Base-by-base conservation (phyloP, 2,888 invertebrate species). In the Ennomos fuscantarius region DNA sequence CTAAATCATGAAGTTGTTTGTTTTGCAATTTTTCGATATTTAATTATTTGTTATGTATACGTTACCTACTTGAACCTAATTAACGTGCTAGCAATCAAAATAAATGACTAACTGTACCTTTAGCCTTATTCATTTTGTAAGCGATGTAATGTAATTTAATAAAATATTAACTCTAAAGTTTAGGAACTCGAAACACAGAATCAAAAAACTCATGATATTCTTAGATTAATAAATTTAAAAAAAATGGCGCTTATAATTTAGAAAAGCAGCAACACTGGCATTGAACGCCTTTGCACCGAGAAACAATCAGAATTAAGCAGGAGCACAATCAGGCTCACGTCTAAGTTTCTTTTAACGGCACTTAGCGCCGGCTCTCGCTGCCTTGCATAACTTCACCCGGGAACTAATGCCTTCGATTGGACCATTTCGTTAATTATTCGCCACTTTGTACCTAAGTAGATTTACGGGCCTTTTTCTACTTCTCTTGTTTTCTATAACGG, bases 401-500 rank as follows among this genome's bases (percentile, higher is more conserved):
- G 76, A 88, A 89, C 88, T 88, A 90, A 91, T 89, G 87, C 89
- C 83, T 85, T 83, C 89, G 89, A 91, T 91, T 85, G 89, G 90
- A 83, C 90, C 91, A 90, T 92, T 92, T 82, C 89, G 87, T 89
- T 92, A 91, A 92, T 92, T 92, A 91, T 92, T 91, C 91, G 88
- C 87, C 89, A 91, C 89, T 91, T 90, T 85, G 86, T 88, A 87
- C 87, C 87, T 89, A 89, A 92, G 90, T 89, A 87, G 89, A 92
- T 91, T 92, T 90, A 92, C 87, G 86, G 42, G 79, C 76, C 74
- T 51, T 79, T 84, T 84, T 79, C 74, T 67, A 77, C 74, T 74
- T 75, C 78, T 74, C 74, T 77, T 78, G 71, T 83, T 84, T 82
- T 78, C 77, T 76, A 74, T 77, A 83, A 84, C 75, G 79, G 80